phyloP scores from a whole-genome alignment of 2,113 vertebrate species.

The Osmerus eperlanus region DNA sequence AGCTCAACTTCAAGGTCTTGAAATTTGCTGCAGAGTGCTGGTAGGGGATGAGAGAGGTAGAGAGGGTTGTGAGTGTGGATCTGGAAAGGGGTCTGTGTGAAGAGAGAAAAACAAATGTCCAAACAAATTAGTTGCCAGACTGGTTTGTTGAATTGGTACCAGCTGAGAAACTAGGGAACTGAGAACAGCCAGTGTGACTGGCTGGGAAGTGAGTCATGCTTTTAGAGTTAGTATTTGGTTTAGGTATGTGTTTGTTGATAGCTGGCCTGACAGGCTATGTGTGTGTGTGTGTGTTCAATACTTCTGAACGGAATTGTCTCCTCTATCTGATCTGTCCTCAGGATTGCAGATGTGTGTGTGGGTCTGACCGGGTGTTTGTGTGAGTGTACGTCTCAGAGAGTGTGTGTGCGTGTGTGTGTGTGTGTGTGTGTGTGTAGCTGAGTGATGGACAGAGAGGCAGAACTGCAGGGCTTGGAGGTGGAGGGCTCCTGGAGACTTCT shows the following conservation, averaged over 20 bases:
- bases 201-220: too few relatives aligned
- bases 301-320: too few relatives aligned
- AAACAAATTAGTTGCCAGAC: too few relatives aligned
- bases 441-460: conserved; percentile 41
- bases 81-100: too few relatives aligned
- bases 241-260: background rate
- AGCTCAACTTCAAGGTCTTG: too few relatives aligned
- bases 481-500: conserved; percentile 61
- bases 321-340: background rate
- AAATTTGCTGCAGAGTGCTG: too few relatives aligned
- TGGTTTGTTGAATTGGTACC: too few relatives aligned
- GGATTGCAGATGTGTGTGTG: background rate
- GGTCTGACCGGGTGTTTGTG: background rate
- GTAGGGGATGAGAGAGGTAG: too few relatives aligned
- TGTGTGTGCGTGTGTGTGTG: conserved; percentile 24
- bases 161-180: too few relatives aligned
- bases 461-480: conserved; percentile 21
- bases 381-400: conserved; percentile 48
- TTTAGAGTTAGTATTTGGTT: background rate
- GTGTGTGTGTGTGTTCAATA: background rate
- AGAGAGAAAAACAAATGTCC: too few relatives aligned
- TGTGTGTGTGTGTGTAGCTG: background rate
- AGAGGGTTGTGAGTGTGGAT: too few relatives aligned
- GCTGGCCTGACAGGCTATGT: background rate
- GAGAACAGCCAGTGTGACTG: background rate